Evolutionary conservation across 2,888 invertebrate genomes (phyloP).

Genomic region (Cheilosia variabilis): DNA sequence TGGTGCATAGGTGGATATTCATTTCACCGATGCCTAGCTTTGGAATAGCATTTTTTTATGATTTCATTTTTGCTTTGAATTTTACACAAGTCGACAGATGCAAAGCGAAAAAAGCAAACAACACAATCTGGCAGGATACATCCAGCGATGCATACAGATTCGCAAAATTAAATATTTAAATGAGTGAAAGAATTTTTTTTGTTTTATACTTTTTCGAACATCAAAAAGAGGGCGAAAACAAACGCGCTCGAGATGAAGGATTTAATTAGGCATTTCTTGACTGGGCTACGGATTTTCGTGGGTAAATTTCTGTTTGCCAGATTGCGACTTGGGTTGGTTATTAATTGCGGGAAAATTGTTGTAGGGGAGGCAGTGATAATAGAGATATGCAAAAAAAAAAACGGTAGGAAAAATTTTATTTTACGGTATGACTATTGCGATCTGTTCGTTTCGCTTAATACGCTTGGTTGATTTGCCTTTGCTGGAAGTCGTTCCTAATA

Average conservation of each 20-base stretch:
- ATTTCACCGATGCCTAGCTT: constrained; percentile 28
- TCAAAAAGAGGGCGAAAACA: constrained; percentile 4
- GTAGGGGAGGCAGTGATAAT: too few species aligned
- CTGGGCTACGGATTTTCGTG: neutral
- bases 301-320: neutral
- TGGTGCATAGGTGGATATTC: constrained; percentile 55
- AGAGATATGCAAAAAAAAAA: too few species aligned
- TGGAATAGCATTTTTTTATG: constrained; percentile 13
- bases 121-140: constrained; percentile 59
- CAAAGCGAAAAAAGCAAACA: constrained; percentile 24
- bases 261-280: constrained; percentile 55
- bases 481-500: too few species aligned
- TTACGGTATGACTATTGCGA: too few species aligned
- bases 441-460: too few species aligned
- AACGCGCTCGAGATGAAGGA: constrained; percentile 49
- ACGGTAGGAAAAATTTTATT: too few species aligned
- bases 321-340: neutral
- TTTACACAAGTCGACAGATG: constrained; percentile 1
- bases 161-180: constrained; percentile 58
- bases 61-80: neutral
- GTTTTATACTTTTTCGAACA: neutral
- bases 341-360: too few species aligned
- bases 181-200: constrained; percentile 15
- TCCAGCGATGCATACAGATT: constrained; percentile 56
- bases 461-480: too few species aligned